Evolutionary conservation across 2,888 invertebrate genomes (phyloP).

Genomic region (Coelopa pilipes): DNA sequence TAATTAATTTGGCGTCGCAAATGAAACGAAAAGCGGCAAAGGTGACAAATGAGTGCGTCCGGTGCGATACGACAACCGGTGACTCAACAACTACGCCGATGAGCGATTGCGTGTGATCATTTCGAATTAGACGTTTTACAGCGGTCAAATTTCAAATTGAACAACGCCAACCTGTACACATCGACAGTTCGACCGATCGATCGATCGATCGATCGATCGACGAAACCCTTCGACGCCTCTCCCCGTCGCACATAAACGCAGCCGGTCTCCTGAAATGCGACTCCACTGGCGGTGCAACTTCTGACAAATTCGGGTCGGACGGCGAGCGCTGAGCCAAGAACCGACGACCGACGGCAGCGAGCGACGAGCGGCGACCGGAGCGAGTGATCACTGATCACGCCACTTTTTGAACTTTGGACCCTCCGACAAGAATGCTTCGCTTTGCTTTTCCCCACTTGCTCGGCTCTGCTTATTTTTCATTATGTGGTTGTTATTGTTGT

Average conservation of each 20-base stretch:
- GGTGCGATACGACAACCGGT: too few species aligned
- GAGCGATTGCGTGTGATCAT: too few species aligned
- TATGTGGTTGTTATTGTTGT: constrained; percentile 3
- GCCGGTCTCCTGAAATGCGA: not conserved
- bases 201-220: too few species aligned
- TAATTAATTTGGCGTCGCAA: too few species aligned
- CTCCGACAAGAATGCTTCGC: constrained; percentile 20
- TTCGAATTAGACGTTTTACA: too few species aligned
- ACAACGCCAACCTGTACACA: too few species aligned
- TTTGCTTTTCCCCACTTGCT: constrained; percentile 5
- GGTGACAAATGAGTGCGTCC: too few species aligned
- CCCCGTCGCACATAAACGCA: too few species aligned
- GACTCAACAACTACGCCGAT: too few species aligned
- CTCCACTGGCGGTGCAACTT: constrained; percentile 18
- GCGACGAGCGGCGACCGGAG: not conserved
- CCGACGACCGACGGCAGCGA: constrained; percentile 14
- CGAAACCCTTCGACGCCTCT: not conserved
- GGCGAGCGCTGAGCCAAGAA: not conserved
- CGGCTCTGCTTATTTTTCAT: not conserved
- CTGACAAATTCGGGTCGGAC: constrained; percentile 15
- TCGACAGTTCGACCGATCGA: too few species aligned
- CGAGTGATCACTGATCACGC: constrained; percentile 43
- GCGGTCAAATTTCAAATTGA: too few species aligned
- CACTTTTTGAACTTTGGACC: constrained; percentile 48
- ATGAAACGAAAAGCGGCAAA: too few species aligned